Evolutionary conservation across 1,140 invertebrate species (phyloP), one percentile per base, ranked within the genome.

Genomic region (Drosophila ambigua): DNA sequence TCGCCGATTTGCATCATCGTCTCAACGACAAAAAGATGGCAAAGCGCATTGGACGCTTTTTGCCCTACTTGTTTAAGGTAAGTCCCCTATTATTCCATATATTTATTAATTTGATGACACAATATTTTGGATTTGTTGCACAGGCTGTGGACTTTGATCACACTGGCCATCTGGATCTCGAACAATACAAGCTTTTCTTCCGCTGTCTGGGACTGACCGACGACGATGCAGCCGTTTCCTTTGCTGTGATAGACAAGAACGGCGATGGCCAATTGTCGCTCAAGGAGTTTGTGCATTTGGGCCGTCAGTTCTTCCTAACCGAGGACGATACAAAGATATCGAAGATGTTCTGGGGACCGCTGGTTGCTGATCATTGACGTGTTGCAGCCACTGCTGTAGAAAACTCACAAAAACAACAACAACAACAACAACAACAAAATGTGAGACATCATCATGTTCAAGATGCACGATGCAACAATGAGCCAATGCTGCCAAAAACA

Each of bases 181-280:
- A 95, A 87, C 96, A 97, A 93, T 97, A 95, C 91, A 96, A 96
- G 92, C 77, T 96, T 74, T 97, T 97, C 93, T 97, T 96, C 92
- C 87, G 95, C 69, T 97, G 96, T 87, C 92, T 97, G 46, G 96
- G 95, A 48, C 93, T 96, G 3, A 93, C 93, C 58, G 94, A 95
- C 79, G 94, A 96, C 79, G 95, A 95, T 77, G 96, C 96, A 16
- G 94, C 95, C 52, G 93, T 96, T 35, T 94, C 95, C 31, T 97
- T 97, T 84, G 94, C 94, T 74, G 93, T 94, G 73, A 96, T 97
- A 72, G 96, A 97, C 89, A 94, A 93, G 48, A 96, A 97, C 90
- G 93, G 94, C 80, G 96, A 97, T 92, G 96, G 96, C 39, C 95
- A 94, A 92, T 92, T 97, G 35, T 95, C 94, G 41, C 83, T 94